phyloP scores from a whole-genome alignment of 2,888 invertebrate species.

The Tolmerus cingulatus region DNA sequence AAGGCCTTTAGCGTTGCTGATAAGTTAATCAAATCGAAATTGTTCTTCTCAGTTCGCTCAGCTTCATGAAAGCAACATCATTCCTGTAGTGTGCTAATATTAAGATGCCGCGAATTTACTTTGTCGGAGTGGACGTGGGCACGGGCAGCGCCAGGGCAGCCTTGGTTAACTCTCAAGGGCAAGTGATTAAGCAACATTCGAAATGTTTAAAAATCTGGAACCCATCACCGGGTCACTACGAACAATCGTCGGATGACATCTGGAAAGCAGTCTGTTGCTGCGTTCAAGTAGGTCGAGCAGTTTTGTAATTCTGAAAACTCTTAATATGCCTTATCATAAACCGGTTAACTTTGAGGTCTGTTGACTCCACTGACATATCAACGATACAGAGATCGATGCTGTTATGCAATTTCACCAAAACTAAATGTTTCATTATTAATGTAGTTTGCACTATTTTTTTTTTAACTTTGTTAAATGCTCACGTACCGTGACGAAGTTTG shows the following conservation, averaged over 20 bases:
- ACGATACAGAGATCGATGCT: too few relatives aligned
- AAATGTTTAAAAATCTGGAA: constrained; percentile 79
- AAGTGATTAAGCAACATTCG: constrained; percentile 70
- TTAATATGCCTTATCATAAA: not conserved
- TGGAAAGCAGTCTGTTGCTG: constrained; percentile 75
- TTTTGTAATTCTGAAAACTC: not conserved
- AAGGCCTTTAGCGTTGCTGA: not conserved
- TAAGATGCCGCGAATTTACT: constrained; percentile 64
- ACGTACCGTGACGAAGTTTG: not conserved
- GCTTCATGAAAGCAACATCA: not conserved
- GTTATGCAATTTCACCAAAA: too few relatives aligned
- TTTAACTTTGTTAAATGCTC: not conserved
- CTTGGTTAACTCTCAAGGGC: constrained; percentile 75
- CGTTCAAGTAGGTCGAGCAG: constrained; percentile 74
- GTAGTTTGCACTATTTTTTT: not conserved
- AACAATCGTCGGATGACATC: constrained; percentile 90
- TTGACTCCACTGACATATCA: not conserved
- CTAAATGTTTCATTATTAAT: too few relatives aligned
- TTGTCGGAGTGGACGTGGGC: constrained; percentile 92
- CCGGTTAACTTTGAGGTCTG: not conserved
- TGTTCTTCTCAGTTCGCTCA: not conserved
- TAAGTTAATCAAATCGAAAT: not conserved
- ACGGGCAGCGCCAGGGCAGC: constrained; percentile 90
- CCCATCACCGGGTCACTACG: constrained; percentile 79
- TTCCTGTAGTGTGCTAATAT: not conserved